Percentiles rank a stretch among this genome's conserved stretches.
These are phyloP conservation scores for Morone chrysops DNA, from an alignment of 2,113 vertebrate species.

Conservation along the genomic window DNA sequence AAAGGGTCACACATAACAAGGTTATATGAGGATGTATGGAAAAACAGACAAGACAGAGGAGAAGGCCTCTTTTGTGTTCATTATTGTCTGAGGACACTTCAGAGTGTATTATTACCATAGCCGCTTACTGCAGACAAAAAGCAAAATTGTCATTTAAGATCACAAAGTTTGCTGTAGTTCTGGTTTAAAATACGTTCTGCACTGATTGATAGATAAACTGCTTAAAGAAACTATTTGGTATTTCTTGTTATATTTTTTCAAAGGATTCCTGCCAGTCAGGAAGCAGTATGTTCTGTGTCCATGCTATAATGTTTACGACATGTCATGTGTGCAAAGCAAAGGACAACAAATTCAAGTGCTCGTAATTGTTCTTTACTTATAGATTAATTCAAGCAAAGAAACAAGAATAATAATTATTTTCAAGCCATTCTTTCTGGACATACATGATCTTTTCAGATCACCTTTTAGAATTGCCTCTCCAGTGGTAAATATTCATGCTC, in stretches of 20 bases:
- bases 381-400: not conserved
- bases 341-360: not conserved
- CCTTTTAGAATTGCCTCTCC: not conserved
- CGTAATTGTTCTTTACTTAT: not conserved
- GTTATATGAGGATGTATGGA: not conserved
- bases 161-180: not conserved
- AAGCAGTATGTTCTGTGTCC: not conserved
- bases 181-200: not conserved
- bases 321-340: not conserved
- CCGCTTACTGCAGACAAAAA: not conserved
- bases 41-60: not conserved
- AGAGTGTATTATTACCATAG: not conserved
- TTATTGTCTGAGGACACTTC: not conserved
- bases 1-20: not conserved
- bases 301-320: not conserved
- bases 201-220: not conserved
- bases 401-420: not conserved
- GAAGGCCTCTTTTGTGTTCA: not conserved
- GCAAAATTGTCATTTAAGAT: not conserved
- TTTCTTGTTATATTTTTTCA: not conserved
- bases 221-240: not conserved
- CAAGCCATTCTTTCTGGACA: not conserved
- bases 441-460: not conserved
- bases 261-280: not conserved
- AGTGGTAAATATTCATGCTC: not conserved